phyloP scores from a whole-genome alignment of 2,888 invertebrate species.

The Abrostola triplasia region DNA sequence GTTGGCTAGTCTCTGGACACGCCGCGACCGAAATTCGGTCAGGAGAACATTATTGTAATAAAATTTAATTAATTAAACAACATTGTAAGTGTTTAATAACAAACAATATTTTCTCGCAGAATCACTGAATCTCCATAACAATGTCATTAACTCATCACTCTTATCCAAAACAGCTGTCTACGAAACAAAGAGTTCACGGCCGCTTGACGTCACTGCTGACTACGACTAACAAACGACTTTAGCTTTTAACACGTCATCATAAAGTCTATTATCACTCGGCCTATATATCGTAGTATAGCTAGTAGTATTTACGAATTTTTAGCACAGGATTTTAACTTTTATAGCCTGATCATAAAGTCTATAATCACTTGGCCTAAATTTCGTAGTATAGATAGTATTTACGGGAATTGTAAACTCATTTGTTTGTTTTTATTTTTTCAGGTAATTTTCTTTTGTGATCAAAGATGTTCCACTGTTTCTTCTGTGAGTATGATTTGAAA shows the following conservation, averaged over 20 bases:
- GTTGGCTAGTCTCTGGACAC: no score
- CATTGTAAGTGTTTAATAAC: neutral
- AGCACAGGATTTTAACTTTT: neutral
- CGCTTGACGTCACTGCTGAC: slow-evolving; percentile 66
- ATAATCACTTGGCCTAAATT: neutral
- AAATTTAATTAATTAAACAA: no score
- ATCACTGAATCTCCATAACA: slow-evolving; percentile 24
- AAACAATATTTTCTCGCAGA: slow-evolving; percentile 13
- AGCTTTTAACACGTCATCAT: slow-evolving; percentile 23
- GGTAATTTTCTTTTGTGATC: slow-evolving; percentile 32
- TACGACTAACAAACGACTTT: slow-evolving; percentile 42
- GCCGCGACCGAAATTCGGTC: no score
- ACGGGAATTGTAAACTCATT: slow-evolving; percentile 11
- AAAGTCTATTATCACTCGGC: slow-evolving; percentile 9
- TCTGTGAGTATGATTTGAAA: neutral
- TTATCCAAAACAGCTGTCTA: slow-evolving; percentile 36
- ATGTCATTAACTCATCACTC: slow-evolving; percentile 11
- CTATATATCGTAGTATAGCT: neutral
- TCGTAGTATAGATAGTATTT: neutral
- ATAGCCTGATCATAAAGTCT: neutral
- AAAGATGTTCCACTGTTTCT: no score
- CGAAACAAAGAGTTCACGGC: slow-evolving; percentile 60
- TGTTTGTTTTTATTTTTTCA: slow-evolving; percentile 31
- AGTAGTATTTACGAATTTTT: neutral
- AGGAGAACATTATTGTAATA: no score